These are phyloP conservation scores for Balearica regulorum DNA, from an alignment of 2,797 vertebrate genomes.

Conservation along the genomic window DNA sequence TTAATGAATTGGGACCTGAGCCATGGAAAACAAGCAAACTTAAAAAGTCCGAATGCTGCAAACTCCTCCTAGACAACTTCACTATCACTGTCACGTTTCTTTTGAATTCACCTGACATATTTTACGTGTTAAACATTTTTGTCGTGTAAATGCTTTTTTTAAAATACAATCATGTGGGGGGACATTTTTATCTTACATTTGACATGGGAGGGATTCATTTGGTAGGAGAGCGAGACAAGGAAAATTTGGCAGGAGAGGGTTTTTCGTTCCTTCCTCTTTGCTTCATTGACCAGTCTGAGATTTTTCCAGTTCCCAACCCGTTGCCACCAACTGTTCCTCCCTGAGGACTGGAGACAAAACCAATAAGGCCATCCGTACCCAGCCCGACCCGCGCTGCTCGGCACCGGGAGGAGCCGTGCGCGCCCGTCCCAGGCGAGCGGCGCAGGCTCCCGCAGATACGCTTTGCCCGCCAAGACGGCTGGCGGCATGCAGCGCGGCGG, in stretches of 20 bases:
- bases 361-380: accelerated
- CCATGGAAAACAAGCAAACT: background rate
- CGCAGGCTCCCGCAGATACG: background rate
- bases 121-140: conserved; percentile 36
- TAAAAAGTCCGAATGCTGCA: conserved; percentile 26
- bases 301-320: background rate
- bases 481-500: background rate
- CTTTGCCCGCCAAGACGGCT: background rate
- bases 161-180: background rate
- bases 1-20: conserved; percentile 62
- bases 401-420: background rate
- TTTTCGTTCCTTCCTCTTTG: conserved; percentile 7
- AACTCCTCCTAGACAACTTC: conserved; percentile 74
- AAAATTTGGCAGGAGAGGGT: conserved; percentile 18
- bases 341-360: background rate
- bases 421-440: background rate
- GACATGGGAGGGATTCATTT: conserved; percentile 20
- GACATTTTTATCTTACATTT: conserved; percentile 38
- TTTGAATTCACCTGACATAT: conserved; percentile 67
- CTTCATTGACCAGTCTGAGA: background rate
- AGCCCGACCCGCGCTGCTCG: background rate
- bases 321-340: background rate
- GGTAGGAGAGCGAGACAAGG: background rate
- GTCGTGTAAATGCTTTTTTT: conserved; percentile 26
- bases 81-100: conserved; percentile 75